Evolutionary conservation across 2,888 invertebrate genomes (phyloP), one percentile per base, ranked within the genome.

Genomic region (Dermolepida albohirtum): DNA sequence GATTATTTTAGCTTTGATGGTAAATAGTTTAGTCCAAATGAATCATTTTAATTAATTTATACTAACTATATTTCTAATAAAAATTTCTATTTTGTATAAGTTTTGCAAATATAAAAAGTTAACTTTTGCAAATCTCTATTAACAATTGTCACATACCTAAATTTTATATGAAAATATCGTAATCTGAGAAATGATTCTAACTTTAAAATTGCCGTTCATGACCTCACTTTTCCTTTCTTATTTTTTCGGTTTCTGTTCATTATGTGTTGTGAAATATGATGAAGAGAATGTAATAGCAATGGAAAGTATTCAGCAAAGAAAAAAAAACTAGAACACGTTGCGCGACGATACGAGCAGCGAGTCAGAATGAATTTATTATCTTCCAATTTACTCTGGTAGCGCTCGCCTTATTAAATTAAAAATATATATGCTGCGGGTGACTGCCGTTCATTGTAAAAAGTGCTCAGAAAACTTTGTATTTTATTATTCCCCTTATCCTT

Each of bases 381-480:
- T 66, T 59, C 59, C 57, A 66, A 66, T 57, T 66, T 66, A 66
- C 49, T 44, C 57, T 34, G 12, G 47, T 57, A 66, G 57, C 49
- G 47, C 47, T 40, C 27, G 47, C 52, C 34, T 57, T 66, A 66
- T 66, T 66, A 66, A 66, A 66, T 66, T 66, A 57, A 66, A 59
- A 57, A 66, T 50, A 59, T 66, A 16, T 44, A 51, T 52, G 47
- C 34, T 52, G 54, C 27, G 27, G 64, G 14, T 7, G 10, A 57
- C 49, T 49, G 22, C 22, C 49, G 47, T 11, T 49, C 47, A 29
- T 11, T 34, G 34, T 47, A 62, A 62, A 62, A 47, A 47, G 47
- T 29, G 59, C 47, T 27, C 47, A 16, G 27, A 10, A 27, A 44
- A 62, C 47, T 62, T 62, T 47, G 39, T 49, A 34, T 47, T 62